Base-by-base conservation (phyloP, 2,888 invertebrate genomes). In the Quadroppia sp. region DNA sequence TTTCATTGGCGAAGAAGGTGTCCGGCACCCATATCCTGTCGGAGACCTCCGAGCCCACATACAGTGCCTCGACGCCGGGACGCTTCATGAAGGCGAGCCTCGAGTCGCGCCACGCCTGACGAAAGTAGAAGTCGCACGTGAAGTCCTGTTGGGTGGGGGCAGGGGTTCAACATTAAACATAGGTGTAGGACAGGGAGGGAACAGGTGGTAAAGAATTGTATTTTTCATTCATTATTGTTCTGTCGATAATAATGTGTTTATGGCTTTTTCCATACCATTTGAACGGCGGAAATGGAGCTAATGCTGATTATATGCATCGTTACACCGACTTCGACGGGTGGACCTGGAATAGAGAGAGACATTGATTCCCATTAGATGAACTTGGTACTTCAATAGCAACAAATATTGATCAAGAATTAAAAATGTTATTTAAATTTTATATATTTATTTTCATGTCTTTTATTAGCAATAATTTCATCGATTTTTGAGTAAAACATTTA, bases 11-110 rank as follows among this genome's bases (percentile, higher is more conserved):
- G 86, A 99, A 98, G 87, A 99, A 99, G 79, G 98, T 99, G 85
- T 99, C 99, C 80, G 98, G 98, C 81, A 98, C 97, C 99, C 99
- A 99, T 84, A 99, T 96, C 84, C 93, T 93, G 85, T 94, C 94
- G 84, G 95, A 92, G 84, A 94, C 94, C 85, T 94, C 94, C 77
- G 94, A 93, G 80, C 94, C 94, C 32, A 94, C 94, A 80, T 92
- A 92, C 80, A 94, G 87, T 79, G 91, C 92, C 84, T 92, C 92
- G 80, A 94, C 91, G 80, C 91, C 92, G 78, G 89, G 89, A 82
- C 91, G 86, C 84, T 91, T 90, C 84, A 90, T 89, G 86, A 94
- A 97, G 80, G 92, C 92, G 85, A 97, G 87, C 82, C 96, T 88
- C 78, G 94, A 94, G 84, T 97, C 96, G 83, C 92, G 94, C 96